Base-by-base conservation (phyloP, 2,888 invertebrate species). In the Bugula neritina region DNA sequence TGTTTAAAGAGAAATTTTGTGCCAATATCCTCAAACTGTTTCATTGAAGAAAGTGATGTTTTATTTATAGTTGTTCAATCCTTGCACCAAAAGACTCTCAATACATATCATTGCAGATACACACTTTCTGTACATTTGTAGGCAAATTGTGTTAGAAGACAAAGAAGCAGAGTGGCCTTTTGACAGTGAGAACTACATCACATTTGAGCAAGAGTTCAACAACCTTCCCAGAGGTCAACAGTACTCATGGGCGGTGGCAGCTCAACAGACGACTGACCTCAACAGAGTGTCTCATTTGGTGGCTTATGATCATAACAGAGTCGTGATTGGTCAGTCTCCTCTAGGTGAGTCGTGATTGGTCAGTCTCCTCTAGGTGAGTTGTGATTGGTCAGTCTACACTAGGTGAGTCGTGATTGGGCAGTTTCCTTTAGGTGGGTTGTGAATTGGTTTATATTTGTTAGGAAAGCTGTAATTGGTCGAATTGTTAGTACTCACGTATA, bases 271-370 rank as follows among this genome's bases (percentile, higher is more conserved):
- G 58, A 13, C 52, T n/a, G 69, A 77, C n/a, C 78, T 77, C 63
- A 84, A 84, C 74, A 75, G 83, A 5, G 82, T 82, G 71, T 78
- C 78, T 10, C 80, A 82, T 69, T 74, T 83, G 1, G 73, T 83
- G n/a, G 79, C 84, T 0, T 84, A 82, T 73, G 83, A 84, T 72
- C 81, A 81, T 72, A 79, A 78, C 43, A 73, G 81, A 1, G 82
- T 83, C 0, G 73, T 77, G 5, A 74, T 83, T 5, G 72, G 73
- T 2, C 74, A 54, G 3, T 35, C 71, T 25, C 29, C 71, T 54
- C 27, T 54, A 10, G 52, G 52, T 52, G 27, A 25, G 43, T 31
- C 5, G 21, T 21, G 63, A 74, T 83, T 5, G 72, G 73, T 2
- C 74, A 54, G 3, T 35, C 71, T 25, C 29, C 71, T 54, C 27